Conservation (phyloP, 2,113 vertebrate species). For the Bothrops jararaca region DNA sequence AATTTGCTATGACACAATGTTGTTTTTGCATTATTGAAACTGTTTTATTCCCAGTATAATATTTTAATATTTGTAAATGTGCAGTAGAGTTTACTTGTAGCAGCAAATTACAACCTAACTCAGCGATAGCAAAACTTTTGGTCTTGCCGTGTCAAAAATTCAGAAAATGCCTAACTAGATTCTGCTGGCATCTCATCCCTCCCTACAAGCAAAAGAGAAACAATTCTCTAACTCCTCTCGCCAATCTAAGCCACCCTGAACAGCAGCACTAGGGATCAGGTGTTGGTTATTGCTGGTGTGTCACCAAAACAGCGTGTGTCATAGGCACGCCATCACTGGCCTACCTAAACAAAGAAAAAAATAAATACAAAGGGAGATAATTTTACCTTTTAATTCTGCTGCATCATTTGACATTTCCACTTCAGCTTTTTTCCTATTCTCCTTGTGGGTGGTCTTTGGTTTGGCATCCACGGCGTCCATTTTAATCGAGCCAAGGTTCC, state of each 20-base stretch:
- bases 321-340: neutral
- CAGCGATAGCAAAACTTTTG: neutral
- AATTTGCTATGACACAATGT: neutral
- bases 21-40: neutral
- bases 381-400: slow-evolving; percentile 67
- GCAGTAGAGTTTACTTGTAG: neutral
- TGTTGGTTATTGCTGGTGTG: too few species aligned
- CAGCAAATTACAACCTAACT: neutral
- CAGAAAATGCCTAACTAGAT: neutral
- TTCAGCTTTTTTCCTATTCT: slow-evolving; percentile 15
- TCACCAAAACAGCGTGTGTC: neutral
- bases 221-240: neutral
- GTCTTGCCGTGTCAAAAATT: neutral
- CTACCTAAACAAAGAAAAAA: too few species aligned
- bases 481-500: slow-evolving; percentile 84
- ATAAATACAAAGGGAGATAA: neutral
- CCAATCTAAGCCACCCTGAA: too few species aligned
- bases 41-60: neutral
- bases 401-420: slow-evolving; percentile 30
- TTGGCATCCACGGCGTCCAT: slow-evolving; percentile 81
- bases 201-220: neutral
- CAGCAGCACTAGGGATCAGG: too few species aligned
- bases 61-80: neutral
- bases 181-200: neutral
- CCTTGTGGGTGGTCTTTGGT: slow-evolving; percentile 22